These are phyloP conservation scores for Lordiphosa stackelbergi DNA, from an alignment of 1,140 invertebrate genomes.

Conservation along the genomic window DNA sequence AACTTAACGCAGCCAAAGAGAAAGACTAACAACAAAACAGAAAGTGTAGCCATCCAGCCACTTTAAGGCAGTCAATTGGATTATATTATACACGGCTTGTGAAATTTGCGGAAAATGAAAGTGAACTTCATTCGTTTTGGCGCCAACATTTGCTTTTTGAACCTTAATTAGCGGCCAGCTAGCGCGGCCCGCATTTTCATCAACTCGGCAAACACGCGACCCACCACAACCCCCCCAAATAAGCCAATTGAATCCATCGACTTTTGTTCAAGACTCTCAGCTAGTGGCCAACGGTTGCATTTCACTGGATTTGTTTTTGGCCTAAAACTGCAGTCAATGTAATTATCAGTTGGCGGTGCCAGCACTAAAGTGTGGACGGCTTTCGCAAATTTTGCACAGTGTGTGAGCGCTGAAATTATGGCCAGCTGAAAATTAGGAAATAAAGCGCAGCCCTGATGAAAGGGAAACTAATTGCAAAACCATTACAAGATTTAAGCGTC, in stretches of 20 bases:
- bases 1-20: conserved; percentile 61
- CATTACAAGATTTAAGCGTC: too few species aligned
- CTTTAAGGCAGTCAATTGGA: conserved; percentile 9
- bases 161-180: conserved; percentile 10
- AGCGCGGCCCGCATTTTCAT: conserved; percentile 12
- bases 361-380: conserved; percentile 1
- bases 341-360: conserved; percentile 27
- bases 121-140: neutral
- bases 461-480: conserved; percentile 1
- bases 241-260: conserved; percentile 18
- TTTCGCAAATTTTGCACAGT: neutral
- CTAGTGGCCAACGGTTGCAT: conserved; percentile 1
- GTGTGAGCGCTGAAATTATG: neutral
- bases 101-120: neutral
- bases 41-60: conserved; percentile 4
- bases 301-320: conserved; percentile 12
- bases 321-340: conserved; percentile 40
- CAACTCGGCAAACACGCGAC: conserved; percentile 4
- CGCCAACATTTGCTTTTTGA: neutral
- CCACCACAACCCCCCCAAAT: neutral
- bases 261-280: conserved; percentile 38
- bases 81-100: neutral
- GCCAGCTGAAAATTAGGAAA: neutral
- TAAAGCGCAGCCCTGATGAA: neutral
- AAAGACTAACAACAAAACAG: conserved; percentile 5